Base-by-base conservation (phyloP, 30 jellyfish, hydroid and myxozoan species). In the Morbakka virulenta region DNA sequence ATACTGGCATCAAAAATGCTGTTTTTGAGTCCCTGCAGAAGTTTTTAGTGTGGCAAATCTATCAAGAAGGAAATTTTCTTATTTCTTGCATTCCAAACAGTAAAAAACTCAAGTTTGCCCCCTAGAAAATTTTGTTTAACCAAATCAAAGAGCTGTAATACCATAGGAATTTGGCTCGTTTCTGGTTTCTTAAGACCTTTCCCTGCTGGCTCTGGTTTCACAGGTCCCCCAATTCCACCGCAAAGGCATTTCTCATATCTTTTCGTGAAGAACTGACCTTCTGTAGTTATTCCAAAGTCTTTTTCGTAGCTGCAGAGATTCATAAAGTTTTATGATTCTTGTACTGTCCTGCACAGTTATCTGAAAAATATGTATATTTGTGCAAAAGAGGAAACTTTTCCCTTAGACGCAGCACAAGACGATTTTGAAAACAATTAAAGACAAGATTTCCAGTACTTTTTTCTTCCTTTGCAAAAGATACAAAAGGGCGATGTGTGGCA, bases 281-380 rank as follows among this genome's bases (percentile, higher is more conserved):
- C 93, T 62, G 87, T 81, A 21, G 81, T 68, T 6, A 81, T 74
- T 4, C 87, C 94, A 57, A 81, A 84, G 57, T 84, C 94, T 20
- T 72, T 22, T 41, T 69, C 63, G 32, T 81, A 87, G 21, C 31
- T 11, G 26, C 83, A 69, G 29, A 81, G 94, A 50, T 81, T 81
- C 0, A 30, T 0, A 53, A 70, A 71, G 62, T 67, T 4, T 80
- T 80, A 2, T 21, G 13, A 25, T 35, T 69, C 52, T 69, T 69
- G 50, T 28, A 2, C 76, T 74, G 77, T n/a, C 84, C 84, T 0
- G 85, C 85, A 69, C 84, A 67, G 50, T 84, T 84, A 68, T 80
- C 91, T 17, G 77, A 32, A 27, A 80, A 80, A 52, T 68, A 67
- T 24, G 66, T 22, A 13, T 66, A 2, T 13, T 50, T 49, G 4